Evolutionary conservation across 2,797 vertebrate species (phyloP).

Genomic region (Cyclopterus lumpus): DNA sequence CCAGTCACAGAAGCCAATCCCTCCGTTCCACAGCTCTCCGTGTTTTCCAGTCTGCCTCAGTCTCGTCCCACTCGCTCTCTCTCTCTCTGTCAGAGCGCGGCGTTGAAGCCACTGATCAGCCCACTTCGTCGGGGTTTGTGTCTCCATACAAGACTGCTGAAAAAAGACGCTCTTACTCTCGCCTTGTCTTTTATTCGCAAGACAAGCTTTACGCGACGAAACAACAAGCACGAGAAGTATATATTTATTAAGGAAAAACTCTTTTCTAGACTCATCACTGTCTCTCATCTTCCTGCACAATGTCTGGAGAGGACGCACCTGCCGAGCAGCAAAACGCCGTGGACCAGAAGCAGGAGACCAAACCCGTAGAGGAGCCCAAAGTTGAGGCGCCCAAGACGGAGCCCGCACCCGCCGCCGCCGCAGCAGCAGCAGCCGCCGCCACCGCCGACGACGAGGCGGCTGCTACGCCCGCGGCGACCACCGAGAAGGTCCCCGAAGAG

Average conservation of each 20-base stretch:
- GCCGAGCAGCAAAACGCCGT: constrained; percentile 86
- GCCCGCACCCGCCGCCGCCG: constrained; percentile 54
- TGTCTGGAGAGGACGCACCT: constrained; percentile 89
- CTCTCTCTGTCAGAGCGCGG: constrained; percentile 70
- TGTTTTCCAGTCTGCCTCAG: constrained; percentile 76
- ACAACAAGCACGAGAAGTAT: constrained; percentile 27
- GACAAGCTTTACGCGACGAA: constrained; percentile 15
- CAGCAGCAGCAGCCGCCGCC: constrained; percentile 62
- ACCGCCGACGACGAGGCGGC: constrained; percentile 51
- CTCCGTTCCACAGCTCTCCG: constrained; percentile 59
- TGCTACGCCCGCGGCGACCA: constrained; percentile 60
- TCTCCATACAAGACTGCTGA: constrained; percentile 73
- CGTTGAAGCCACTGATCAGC: constrained; percentile 81
- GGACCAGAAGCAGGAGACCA: constrained; percentile 85
- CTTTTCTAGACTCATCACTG: constrained; percentile 50
- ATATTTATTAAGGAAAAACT: constrained; percentile 5
- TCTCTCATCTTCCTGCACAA: constrained; percentile 69
- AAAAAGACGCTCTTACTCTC: constrained; percentile 62
- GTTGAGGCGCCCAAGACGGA: constrained; percentile 81
- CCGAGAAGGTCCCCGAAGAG: constrained; percentile 82
- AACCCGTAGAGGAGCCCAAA: constrained; percentile 83
- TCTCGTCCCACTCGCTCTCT: constrained; percentile 77
- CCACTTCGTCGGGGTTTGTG: constrained; percentile 77
- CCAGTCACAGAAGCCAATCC: constrained; percentile 59
- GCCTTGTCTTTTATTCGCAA: constrained; percentile 51